phyloP scores from a whole-genome alignment of 2,888 invertebrate genomes.

The Odontocerum albicorne region DNA sequence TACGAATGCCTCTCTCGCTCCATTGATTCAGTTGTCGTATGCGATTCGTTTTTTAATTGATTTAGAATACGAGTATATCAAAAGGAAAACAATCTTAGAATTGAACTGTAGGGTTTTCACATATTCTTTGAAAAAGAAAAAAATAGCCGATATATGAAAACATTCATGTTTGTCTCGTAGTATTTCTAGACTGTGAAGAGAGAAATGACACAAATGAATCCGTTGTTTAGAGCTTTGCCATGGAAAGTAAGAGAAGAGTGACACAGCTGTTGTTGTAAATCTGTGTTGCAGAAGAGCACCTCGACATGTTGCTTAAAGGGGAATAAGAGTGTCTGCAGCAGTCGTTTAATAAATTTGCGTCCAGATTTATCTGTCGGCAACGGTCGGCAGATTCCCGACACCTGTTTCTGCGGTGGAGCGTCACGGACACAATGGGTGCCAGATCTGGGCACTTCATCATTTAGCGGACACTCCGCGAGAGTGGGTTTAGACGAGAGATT shows the following conservation, averaged over 20 bases:
- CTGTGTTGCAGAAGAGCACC: conserved; percentile 23
- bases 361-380: conserved; percentile 26
- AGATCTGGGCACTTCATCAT: conserved; percentile 3
- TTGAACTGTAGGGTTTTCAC: no score
- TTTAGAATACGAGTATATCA: no score
- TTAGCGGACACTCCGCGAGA: background rate
- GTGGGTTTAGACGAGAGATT: conserved; percentile 5
- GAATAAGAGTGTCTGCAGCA: conserved; percentile 14
- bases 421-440: conserved; percentile 17
- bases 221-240: no score
- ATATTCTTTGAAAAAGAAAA: no score
- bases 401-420: conserved; percentile 25
- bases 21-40: no score
- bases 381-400: conserved; percentile 14
- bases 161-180: no score
- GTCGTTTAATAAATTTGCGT: conserved; percentile 23
- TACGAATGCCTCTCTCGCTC: no score
- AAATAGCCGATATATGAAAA: no score
- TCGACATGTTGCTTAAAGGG: conserved; percentile 3
- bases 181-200: no score
- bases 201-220: background rate
- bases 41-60: no score
- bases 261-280: conserved; percentile 34
- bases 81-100: no score
- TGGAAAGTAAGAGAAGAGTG: conserved; percentile 2